These are phyloP conservation scores for Anthonomus grandis DNA, from an alignment of 1,140 invertebrate species.

Conservation along the genomic window DNA sequence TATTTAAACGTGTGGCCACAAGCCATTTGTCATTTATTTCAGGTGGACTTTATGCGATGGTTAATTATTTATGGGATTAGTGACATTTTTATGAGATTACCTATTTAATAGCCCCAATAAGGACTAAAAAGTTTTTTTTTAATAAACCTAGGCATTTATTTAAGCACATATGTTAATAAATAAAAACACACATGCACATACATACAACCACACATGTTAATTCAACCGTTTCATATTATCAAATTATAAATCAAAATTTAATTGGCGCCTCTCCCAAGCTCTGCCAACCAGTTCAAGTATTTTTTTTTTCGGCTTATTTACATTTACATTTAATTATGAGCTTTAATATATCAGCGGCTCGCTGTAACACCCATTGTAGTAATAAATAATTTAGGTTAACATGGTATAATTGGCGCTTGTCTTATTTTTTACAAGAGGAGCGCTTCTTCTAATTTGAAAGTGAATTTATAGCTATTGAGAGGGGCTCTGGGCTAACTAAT, in stretches of 20 bases:
- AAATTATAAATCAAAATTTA: slow-evolving; percentile 13
- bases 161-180: neutral
- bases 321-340: slow-evolving; percentile 19
- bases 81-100: too few relatives aligned
- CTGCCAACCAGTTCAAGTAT: slow-evolving; percentile 1
- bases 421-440: neutral
- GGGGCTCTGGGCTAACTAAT: too few relatives aligned
- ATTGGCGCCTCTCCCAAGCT: slow-evolving; percentile 17
- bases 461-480: slow-evolving; percentile 7
- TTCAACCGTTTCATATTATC: too few relatives aligned
- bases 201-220: too few relatives aligned
- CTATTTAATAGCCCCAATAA: too few relatives aligned
- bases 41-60: too few relatives aligned
- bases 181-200: too few relatives aligned
- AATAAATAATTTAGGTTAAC: slow-evolving; percentile 15
- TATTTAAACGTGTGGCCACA: too few relatives aligned
- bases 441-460: slow-evolving; percentile 8
- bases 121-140: too few relatives aligned
- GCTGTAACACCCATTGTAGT: slow-evolving; percentile 15
- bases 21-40: too few relatives aligned
- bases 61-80: too few relatives aligned
- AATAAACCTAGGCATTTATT: too few relatives aligned
- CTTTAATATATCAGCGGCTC: slow-evolving; percentile 8
- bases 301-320: slow-evolving; percentile 10
- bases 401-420: slow-evolving; percentile 3